A percentile compares a stretch with the other conserved stretches of the same genome.
Evolutionary conservation across 2,113 vertebrate genomes (phyloP).

Genomic region (Aldabrachelys gigantea): DNA sequence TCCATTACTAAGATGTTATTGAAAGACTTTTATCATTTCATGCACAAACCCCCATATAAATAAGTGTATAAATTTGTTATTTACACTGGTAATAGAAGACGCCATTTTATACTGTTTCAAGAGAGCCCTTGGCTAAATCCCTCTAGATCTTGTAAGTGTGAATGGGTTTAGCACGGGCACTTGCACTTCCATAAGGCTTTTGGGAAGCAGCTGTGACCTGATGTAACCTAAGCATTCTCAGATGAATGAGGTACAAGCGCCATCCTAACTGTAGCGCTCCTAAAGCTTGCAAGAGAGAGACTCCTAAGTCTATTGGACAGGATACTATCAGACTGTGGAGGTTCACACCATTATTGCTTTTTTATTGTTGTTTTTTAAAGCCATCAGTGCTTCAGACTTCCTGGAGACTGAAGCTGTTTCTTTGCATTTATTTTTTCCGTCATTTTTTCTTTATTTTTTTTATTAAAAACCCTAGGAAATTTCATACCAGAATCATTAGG

Average conservation of each 20-base stretch:
- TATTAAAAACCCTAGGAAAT: constrained; percentile 13
- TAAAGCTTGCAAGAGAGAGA: not conserved
- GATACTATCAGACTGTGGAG: not conserved
- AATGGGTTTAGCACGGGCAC: not conserved
- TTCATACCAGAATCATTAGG: constrained; percentile 63
- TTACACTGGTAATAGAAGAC: not conserved
- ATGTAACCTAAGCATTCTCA: not conserved
- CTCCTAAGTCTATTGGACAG: not conserved
- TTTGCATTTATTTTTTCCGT: constrained; percentile 1
- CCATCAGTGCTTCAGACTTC: constrained; percentile 60
- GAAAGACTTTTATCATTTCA: not conserved
- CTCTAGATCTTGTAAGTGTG: not conserved
- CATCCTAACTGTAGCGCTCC: not conserved
- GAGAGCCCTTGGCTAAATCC: not conserved
- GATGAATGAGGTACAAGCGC: not conserved
- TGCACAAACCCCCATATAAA: rapidly evolving
- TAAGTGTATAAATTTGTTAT: not conserved
- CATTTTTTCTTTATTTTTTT: not conserved
- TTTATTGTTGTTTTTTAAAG: not conserved
- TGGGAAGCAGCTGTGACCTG: not conserved
- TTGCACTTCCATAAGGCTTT: not conserved
- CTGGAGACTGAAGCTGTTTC: not conserved
- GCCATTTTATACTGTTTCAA: rapidly evolving
- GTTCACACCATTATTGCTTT: constrained; percentile 18
- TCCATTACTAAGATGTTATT: not conserved